Evolutionary conservation across 2,888 invertebrate species (phyloP).

Genomic region (Geophilus truncorum): DNA sequence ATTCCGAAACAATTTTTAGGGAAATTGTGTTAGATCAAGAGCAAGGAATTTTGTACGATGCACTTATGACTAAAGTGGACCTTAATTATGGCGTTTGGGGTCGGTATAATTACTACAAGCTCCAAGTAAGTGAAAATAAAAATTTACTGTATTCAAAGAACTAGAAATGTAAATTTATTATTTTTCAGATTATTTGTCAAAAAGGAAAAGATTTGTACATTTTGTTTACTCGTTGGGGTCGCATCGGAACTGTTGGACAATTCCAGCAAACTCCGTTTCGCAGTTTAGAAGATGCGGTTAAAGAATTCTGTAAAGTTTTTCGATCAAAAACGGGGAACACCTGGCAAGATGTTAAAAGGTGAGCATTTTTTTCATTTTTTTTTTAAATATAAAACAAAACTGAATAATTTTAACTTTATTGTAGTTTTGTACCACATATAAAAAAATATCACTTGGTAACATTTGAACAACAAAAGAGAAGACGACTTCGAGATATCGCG

Average conservation of each 20-base stretch:
- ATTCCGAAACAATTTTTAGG: conserved; percentile 44
- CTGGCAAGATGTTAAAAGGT: conserved; percentile 49
- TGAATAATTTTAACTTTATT: conserved; percentile 27
- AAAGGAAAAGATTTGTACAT: conserved; percentile 50
- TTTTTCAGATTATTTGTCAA: conserved; percentile 46
- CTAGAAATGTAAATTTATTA: background rate
- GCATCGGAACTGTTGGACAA: conserved; percentile 52
- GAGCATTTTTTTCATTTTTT: conserved; percentile 6
- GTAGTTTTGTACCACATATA: conserved; percentile 42
- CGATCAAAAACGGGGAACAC: conserved; percentile 53
- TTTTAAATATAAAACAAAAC: background rate
- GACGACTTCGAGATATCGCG: conserved; percentile 42
- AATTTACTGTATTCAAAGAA: background rate
- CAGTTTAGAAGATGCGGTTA: conserved; percentile 48
- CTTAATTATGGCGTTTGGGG: conserved; percentile 50
- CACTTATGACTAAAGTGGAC: conserved; percentile 53
- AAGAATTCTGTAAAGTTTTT: conserved; percentile 54
- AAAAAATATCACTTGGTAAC: conserved; percentile 53
- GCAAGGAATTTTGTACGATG: conserved; percentile 48
- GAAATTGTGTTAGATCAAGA: conserved; percentile 48
- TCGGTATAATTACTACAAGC: conserved; percentile 55
- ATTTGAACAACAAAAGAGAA: conserved; percentile 44
- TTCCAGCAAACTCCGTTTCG: conserved; percentile 53
- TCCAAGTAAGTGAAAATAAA: conserved; percentile 48
- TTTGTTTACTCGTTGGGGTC: conserved; percentile 55